phyloP scores from a whole-genome alignment of 2,113 vertebrate genomes.

The Pomatorhinus ruficollis region DNA sequence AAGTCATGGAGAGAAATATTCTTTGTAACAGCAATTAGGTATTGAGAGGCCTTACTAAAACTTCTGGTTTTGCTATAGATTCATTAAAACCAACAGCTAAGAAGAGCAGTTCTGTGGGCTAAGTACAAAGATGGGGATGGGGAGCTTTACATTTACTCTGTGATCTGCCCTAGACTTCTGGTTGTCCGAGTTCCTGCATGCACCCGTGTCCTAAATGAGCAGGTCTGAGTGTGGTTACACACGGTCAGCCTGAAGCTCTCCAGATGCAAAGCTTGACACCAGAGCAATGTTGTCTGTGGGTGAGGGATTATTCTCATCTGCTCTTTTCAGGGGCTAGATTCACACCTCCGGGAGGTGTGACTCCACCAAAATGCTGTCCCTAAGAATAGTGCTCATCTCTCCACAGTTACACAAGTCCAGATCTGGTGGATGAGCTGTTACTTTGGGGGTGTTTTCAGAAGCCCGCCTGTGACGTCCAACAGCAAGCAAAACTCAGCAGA shows the following conservation, averaged over 20 bases:
- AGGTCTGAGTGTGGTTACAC: not conserved
- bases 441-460: constrained; percentile 55
- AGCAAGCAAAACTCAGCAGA: constrained; percentile 19
- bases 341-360: constrained; percentile 45
- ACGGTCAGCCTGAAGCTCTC: not conserved
- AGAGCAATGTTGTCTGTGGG: not conserved
- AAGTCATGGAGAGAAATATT: not conserved
- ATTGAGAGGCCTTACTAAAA: not conserved
- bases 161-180: not conserved
- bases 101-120: not conserved
- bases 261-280: not conserved
- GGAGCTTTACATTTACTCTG: not conserved
- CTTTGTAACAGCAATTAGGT: not conserved
- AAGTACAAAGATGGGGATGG: not conserved
- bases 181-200: accelerated
- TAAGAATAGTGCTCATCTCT: constrained; percentile 44
- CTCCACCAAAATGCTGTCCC: constrained; percentile 44
- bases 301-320: constrained; percentile 59
- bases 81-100: not conserved
- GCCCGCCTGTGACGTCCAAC: not conserved
- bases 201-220: not conserved
- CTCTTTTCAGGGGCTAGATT: constrained; percentile 59
- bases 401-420: constrained; percentile 50
- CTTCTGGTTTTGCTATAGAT: not conserved
- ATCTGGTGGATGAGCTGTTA: constrained; percentile 35